Conservation (phyloP, 1,140 invertebrate genomes). For the Drosophila sturtevanti region DNA sequence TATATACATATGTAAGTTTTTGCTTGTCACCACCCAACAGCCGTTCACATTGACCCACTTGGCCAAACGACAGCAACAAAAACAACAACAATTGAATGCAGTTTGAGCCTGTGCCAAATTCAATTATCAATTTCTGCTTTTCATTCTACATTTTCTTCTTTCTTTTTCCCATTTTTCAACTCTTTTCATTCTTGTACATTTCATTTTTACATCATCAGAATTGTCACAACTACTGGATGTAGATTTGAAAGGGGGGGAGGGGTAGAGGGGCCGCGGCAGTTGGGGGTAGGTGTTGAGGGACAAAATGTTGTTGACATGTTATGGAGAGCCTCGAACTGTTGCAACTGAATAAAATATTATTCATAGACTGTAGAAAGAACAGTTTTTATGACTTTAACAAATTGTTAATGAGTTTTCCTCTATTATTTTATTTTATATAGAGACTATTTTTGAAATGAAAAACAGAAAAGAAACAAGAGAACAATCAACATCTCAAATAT, state of each 20-base stretch:
- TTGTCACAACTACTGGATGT: background rate
- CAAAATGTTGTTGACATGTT: background rate
- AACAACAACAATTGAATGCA: conserved; percentile 44
- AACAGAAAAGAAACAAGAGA: too few relatives aligned
- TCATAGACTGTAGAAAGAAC: background rate
- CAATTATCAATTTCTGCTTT: conserved; percentile 76
- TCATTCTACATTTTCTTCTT: conserved; percentile 23
- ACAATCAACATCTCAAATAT: too few relatives aligned
- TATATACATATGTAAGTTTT: conserved; percentile 30
- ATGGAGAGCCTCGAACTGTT: background rate
- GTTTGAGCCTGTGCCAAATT: conserved; percentile 73
- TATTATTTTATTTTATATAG: background rate
- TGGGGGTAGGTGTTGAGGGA: background rate
- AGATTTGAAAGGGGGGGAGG: background rate
- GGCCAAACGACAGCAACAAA: conserved; percentile 33
- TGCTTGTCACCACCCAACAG: conserved; percentile 27
- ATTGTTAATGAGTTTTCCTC: background rate
- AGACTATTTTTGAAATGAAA: background rate
- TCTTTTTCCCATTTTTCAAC: conserved; percentile 50
- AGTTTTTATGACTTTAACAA: conserved; percentile 5
- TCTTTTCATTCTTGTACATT: conserved; percentile 33
- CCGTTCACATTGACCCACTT: conserved; percentile 70
- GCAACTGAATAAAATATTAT: background rate
- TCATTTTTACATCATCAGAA: conserved; percentile 14
- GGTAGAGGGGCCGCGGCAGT: too few relatives aligned